Evolutionary conservation across 2,797 vertebrate genomes (phyloP).

Genomic region (Sebastes hopkinsi): DNA sequence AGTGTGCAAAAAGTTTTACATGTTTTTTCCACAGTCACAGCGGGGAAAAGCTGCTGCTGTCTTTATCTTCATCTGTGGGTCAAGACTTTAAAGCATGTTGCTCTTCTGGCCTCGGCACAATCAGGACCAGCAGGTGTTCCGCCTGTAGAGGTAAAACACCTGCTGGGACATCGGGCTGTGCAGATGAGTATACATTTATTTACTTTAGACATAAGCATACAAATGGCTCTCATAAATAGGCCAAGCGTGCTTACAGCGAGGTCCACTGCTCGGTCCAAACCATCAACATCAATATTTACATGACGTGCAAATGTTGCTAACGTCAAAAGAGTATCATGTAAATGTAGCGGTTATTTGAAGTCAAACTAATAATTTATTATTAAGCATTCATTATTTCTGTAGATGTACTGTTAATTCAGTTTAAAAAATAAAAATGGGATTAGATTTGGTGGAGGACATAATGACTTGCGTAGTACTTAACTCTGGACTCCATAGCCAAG

Average conservation of each 20-base stretch:
- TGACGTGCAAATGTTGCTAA: not conserved
- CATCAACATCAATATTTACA: not conserved
- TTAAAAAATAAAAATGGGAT: not conserved
- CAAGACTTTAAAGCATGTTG: not conserved
- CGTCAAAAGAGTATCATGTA: not conserved
- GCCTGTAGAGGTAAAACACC: constrained; percentile 5
- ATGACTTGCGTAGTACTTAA: too few relatives aligned
- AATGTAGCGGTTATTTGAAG: not conserved
- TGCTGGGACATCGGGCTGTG: not conserved
- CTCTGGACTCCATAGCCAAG: too few relatives aligned
- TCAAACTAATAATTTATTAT: not conserved
- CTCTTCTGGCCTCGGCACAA: not conserved
- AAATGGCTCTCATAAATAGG: constrained; percentile 23
- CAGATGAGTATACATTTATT: constrained; percentile 2
- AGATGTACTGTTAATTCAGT: not conserved
- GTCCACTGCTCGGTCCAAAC: not conserved
- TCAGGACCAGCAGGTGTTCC: constrained; percentile 34
- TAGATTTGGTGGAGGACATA: too few relatives aligned
- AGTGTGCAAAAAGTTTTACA: not conserved
- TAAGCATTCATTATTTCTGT: not conserved
- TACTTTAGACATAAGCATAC: constrained; percentile 5
- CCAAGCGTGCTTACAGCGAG: not conserved
- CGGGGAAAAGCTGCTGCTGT: not conserved
- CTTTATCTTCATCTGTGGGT: constrained; percentile 11
- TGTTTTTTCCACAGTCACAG: not conserved